phyloP scores from a whole-genome alignment of 2,797 vertebrate species.

The Eptatretus atami region DNA sequence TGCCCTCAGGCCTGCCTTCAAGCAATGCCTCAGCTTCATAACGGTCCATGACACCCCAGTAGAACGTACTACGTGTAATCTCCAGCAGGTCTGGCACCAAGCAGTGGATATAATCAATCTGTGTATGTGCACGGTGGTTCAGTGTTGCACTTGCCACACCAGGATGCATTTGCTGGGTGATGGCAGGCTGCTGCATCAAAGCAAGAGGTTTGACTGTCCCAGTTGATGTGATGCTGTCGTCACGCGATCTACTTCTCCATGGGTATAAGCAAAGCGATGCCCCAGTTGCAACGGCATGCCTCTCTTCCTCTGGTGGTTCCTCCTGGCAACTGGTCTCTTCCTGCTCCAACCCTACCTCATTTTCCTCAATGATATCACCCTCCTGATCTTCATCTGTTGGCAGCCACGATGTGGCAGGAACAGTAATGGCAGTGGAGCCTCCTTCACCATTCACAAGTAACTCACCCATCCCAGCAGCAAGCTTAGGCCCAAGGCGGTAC shows the following conservation, averaged over 20 bases:
- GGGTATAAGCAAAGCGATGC: too few relatives aligned
- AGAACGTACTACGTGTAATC: slow-evolving; percentile 77
- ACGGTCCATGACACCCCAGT: slow-evolving; percentile 85
- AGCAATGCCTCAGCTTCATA: slow-evolving; percentile 65
- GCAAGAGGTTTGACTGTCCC: too few relatives aligned
- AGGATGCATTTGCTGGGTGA: slow-evolving; percentile 11
- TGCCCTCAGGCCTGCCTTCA: slow-evolving; percentile 77
- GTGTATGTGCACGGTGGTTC: slow-evolving; percentile 16
- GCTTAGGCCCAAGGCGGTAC: slow-evolving; percentile 32
- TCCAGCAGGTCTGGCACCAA: slow-evolving; percentile 78
- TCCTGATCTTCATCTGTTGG: too few relatives aligned
- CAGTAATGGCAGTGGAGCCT: background rate
- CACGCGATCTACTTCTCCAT: too few relatives aligned
- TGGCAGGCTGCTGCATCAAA: slow-evolving; percentile 22
- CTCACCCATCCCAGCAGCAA: slow-evolving; percentile 34
- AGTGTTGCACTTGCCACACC: slow-evolving; percentile 8
- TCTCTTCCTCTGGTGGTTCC: too few relatives aligned
- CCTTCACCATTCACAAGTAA: background rate
- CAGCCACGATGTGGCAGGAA: too few relatives aligned
- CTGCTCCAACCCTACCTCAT: slow-evolving; percentile 11
- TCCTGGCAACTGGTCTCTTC: slow-evolving; percentile 12
- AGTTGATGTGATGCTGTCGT: too few relatives aligned
- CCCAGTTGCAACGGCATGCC: too few relatives aligned
- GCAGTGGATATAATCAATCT: slow-evolving; percentile 45
- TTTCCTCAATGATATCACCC: too few relatives aligned